Evolutionary conservation across 2,888 invertebrate genomes (phyloP).

Genomic region (Microctonus brassicae): DNA sequence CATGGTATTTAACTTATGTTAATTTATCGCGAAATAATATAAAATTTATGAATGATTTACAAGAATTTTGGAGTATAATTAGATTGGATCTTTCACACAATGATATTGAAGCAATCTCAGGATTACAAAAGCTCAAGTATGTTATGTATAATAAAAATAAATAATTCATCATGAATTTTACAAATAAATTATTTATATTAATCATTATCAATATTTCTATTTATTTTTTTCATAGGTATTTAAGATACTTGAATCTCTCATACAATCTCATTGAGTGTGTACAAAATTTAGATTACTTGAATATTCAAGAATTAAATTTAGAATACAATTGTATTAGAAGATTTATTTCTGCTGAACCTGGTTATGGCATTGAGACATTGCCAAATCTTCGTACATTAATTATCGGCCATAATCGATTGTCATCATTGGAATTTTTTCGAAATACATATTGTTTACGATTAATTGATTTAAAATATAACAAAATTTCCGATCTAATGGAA

Average conservation of each 20-base stretch:
- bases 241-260: constrained; percentile 74
- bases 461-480: constrained; percentile 64
- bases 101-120: constrained; percentile 72
- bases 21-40: constrained; percentile 75
- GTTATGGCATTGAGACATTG: constrained; percentile 72
- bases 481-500: constrained; percentile 64
- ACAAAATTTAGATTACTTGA: constrained; percentile 73
- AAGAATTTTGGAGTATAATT: constrained; percentile 75
- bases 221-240: constrained; percentile 68
- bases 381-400: constrained; percentile 72
- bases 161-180: constrained; percentile 7
- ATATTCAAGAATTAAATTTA: constrained; percentile 72
- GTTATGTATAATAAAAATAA: too few relatives aligned
- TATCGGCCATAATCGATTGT: constrained; percentile 72
- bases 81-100: constrained; percentile 76
- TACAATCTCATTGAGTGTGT: constrained; percentile 74
- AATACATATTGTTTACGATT: constrained; percentile 58
- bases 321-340: constrained; percentile 73
- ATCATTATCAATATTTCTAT: background rate
- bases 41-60: constrained; percentile 72
- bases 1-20: constrained; percentile 76
- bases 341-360: constrained; percentile 66
- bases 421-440: constrained; percentile 70
- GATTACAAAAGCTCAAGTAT: constrained; percentile 73
- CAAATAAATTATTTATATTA: background rate